Evolutionary conservation across 2,888 invertebrate species (phyloP).

Genomic region (Hesperia comma): DNA sequence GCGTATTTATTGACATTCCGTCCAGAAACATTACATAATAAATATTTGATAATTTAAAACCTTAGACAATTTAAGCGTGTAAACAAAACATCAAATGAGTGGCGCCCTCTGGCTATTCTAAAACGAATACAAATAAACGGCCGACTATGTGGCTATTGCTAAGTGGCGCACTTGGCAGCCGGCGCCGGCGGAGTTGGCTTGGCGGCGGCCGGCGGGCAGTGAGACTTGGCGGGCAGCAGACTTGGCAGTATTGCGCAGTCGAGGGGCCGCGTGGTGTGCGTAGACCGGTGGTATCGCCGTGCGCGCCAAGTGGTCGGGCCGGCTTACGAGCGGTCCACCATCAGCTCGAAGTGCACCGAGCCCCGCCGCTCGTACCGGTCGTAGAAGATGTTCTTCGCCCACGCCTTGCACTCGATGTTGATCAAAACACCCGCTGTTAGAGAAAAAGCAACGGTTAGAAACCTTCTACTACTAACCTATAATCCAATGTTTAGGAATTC

Average conservation of each 20-base stretch:
- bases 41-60: constrained; percentile 73
- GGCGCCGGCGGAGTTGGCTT: constrained; percentile 35
- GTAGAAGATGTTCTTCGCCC: constrained; percentile 95
- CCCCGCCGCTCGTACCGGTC: constrained; percentile 94
- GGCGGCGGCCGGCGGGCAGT: constrained; percentile 38
- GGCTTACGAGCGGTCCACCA: constrained; percentile 88
- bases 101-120: constrained; percentile 80
- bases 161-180: constrained; percentile 51
- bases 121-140: constrained; percentile 81
- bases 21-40: constrained; percentile 77
- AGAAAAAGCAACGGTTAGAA: constrained; percentile 9
- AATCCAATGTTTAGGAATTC: no score
- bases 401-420: constrained; percentile 97
- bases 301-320: constrained; percentile 38
- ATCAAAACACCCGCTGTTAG: constrained; percentile 91
- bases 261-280: constrained; percentile 23
- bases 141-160: constrained; percentile 84
- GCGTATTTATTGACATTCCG: constrained; percentile 84
- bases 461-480: no score
- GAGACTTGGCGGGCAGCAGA: neutral
- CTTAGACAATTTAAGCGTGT: constrained; percentile 79
- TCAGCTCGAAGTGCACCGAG: constrained; percentile 96
- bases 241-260: constrained; percentile 12
- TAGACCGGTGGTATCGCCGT: constrained; percentile 17
- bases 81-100: constrained; percentile 68